These are phyloP conservation scores for Antennarius striatus DNA, from an alignment of 2,113 vertebrate species.

Conservation along the genomic window DNA sequence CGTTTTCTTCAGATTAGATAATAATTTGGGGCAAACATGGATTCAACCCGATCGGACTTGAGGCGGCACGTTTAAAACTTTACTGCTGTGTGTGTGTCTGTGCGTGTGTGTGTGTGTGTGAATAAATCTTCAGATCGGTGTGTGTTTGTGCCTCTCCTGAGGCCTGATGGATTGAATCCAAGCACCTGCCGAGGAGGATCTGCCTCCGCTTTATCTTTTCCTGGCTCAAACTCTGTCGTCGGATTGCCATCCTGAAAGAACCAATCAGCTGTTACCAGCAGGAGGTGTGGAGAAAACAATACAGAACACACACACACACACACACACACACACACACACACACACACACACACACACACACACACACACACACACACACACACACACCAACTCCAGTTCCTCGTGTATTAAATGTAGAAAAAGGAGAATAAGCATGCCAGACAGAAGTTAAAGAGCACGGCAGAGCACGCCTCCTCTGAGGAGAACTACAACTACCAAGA, in stretches of 20 bases:
- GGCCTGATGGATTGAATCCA: slow-evolving; percentile 53
- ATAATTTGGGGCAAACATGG: slow-evolving; percentile 16
- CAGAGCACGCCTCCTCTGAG: slow-evolving; percentile 34
- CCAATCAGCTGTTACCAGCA: slow-evolving; percentile 15
- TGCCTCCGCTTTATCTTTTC: slow-evolving; percentile 12
- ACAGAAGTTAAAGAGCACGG: slow-evolving; percentile 57
- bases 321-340: slow-evolving; percentile 16
- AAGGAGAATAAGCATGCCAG: slow-evolving; percentile 58
- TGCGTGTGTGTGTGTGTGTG: too few relatives aligned
- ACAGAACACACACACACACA: slow-evolving; percentile 32
- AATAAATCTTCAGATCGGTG: too few relatives aligned
- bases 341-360: slow-evolving; percentile 17
- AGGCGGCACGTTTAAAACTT: neutral
- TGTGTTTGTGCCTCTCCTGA: neutral
- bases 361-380: slow-evolving; percentile 21
- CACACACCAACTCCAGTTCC: slow-evolving; percentile 12
- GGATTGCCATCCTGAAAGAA: slow-evolving; percentile 12
- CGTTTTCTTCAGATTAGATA: neutral
- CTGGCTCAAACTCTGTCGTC: slow-evolving; percentile 22
- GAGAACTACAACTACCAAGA: slow-evolving; percentile 62
- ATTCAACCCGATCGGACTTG: slow-evolving; percentile 40
- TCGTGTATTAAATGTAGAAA: slow-evolving; percentile 19
- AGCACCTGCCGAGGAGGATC: slow-evolving; percentile 16
- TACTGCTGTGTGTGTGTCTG: too few relatives aligned
- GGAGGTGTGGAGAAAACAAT: slow-evolving; percentile 22